Base-by-base conservation (phyloP, 2,888 invertebrate genomes). In the Drosophila yooni region DNA sequence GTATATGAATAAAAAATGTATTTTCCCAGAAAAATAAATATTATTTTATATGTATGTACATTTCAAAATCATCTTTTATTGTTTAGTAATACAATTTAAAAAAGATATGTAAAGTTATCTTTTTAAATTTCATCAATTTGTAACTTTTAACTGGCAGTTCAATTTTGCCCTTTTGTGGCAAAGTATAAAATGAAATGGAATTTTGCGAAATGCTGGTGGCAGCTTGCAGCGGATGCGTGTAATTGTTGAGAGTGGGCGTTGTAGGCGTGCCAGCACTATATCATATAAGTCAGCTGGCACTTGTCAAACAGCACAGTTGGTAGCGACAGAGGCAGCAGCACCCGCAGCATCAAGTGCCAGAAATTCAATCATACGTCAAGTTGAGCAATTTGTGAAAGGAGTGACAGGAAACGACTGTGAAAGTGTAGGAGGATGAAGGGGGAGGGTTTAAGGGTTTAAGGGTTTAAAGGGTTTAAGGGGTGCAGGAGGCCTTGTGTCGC, bases 311-410 rank as follows among this genome's bases (percentile, higher is more conserved):
- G 51, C 40, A 21, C 66, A 53, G 66, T 29, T 36, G 60, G 60
- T 15, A n/a, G 31, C 27, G 15, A 13, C 60, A 60, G 46, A 21
- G 27, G 29, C 52, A 38, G 53, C 34, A 40, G 51, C 21, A 43
- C 43, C 56, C n/a, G 43, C 61, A 67, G 70, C 63, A 58, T 82
- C 61, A 74, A 82, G 82, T 78, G 70, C 75, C 77, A 80, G 82
- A 85, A 87, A 89, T 88, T 84, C 90, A 89, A 89, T 89, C 82
- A 82, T 74, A 84, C 75, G 88, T 86, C 82, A 86, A 70, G 71
- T 75, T 75, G 73, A 79, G 61, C 74, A 70, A 69, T 74, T 72
- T 73, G 66, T 74, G 57, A 74, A 81, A 53, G 48, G 59, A 65
- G 27, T 65, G 72, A 63, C 61, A 71, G 61, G 70, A 40, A 29